Conservation (phyloP, 2,113 vertebrate species). For the Cervus canadensis region DNA sequence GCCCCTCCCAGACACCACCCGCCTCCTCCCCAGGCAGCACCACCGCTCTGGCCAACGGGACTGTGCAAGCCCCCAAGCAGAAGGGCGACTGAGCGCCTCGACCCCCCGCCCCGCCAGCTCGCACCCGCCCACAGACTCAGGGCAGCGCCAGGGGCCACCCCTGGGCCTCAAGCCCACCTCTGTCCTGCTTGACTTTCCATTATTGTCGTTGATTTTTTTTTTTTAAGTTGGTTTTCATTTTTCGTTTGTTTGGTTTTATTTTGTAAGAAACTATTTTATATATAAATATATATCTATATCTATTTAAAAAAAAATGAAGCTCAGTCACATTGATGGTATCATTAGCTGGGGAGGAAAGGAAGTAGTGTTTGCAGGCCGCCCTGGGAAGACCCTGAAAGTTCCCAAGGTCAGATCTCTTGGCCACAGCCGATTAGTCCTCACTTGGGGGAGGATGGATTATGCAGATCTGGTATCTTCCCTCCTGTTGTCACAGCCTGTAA, state of each 20-base stretch:
- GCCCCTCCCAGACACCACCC: conserved; percentile 31
- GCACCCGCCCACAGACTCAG: conserved; percentile 49
- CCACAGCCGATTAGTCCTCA: not conserved
- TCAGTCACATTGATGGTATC: not conserved
- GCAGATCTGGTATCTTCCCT: not conserved
- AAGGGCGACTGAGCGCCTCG: conserved; percentile 67
- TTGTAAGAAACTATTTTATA: conserved; percentile 78
- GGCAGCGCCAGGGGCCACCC: conserved; percentile 35
- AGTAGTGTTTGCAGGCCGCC: not conserved
- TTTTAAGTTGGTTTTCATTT: conserved; percentile 63
- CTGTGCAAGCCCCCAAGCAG: conserved; percentile 55
- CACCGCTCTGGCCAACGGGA: conserved; percentile 58
- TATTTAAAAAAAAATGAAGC: conserved; percentile 56
- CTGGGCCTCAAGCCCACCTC: conserved; percentile 50
- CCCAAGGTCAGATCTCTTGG: not conserved
- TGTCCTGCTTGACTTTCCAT: conserved; percentile 61
- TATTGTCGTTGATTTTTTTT: conserved; percentile 33
- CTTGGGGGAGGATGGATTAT: not conserved
- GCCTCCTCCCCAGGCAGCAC: conserved; percentile 33
- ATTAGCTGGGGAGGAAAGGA: conserved; percentile 17
- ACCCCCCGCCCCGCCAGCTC: conserved; percentile 15
- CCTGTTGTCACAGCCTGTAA: not conserved
- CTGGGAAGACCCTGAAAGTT: not conserved
- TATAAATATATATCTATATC: conserved; percentile 75
- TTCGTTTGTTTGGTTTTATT: conserved; percentile 54